Conservation (phyloP, 2,113 vertebrate genomes). For the Pipa parva region DNA sequence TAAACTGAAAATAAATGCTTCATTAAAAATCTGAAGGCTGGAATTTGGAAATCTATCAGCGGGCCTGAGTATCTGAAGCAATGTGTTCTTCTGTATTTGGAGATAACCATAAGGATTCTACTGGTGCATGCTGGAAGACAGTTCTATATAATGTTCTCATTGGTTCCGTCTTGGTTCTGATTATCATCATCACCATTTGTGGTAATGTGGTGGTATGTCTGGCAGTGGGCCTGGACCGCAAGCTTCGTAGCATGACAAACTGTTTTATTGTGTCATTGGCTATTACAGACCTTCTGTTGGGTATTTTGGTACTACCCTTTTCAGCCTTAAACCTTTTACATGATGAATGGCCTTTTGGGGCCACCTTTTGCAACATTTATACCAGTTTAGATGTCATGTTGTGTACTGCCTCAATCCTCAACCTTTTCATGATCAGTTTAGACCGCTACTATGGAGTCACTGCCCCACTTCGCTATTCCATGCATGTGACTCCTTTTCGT, state of each 20-base stretch:
- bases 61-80: background rate
- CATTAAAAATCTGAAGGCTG: background rate
- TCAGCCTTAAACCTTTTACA: conserved; percentile 78
- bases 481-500: conserved; percentile 69
- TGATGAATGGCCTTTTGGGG: conserved; percentile 71
- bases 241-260: conserved; percentile 86
- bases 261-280: conserved; percentile 91
- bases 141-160: conserved; percentile 57
- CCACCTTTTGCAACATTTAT: conserved; percentile 84
- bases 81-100: conserved; percentile 46
- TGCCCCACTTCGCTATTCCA: conserved; percentile 77
- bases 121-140: background rate
- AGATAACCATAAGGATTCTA: conserved; percentile 43
- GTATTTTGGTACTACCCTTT: conserved; percentile 86
- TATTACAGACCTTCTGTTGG: conserved; percentile 83
- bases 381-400: conserved; percentile 92
- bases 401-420: conserved; percentile 94
- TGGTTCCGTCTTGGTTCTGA: conserved; percentile 59
- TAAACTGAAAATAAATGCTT: background rate
- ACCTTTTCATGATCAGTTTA: conserved; percentile 88
- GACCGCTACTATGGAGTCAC: conserved; percentile 90
- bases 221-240: conserved; percentile 77
- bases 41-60: background rate
- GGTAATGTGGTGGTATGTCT: conserved; percentile 90
- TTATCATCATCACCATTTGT: conserved; percentile 76